Evolutionary conservation across 1,140 invertebrate species (phyloP).

Genomic region (Drosophila arizonae): DNA sequence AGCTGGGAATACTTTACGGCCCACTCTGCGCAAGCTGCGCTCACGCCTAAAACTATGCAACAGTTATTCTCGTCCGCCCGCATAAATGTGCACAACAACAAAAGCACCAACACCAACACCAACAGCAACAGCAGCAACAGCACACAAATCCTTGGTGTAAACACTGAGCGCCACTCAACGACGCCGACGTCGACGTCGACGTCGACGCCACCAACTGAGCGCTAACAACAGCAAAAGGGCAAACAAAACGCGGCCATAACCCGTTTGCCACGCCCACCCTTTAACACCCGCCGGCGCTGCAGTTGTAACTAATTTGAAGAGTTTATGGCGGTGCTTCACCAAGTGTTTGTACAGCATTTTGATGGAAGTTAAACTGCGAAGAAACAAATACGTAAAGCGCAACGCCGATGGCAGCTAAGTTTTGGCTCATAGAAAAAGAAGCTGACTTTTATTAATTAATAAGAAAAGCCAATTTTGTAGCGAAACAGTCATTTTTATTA

Average conservation of each 20-base stretch:
- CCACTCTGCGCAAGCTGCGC: neutral
- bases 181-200: neutral
- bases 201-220: slow-evolving; percentile 17
- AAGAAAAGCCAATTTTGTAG: too few relatives aligned
- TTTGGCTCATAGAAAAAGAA: too few relatives aligned
- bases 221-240: slow-evolving; percentile 9
- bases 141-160: slow-evolving; percentile 28
- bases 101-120: neutral
- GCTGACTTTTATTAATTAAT: too few relatives aligned
- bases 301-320: slow-evolving; percentile 36
- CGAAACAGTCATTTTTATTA: too few relatives aligned
- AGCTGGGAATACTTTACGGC: slow-evolving; percentile 44
- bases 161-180: slow-evolving; percentile 28
- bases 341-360: slow-evolving; percentile 26
- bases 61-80: slow-evolving; percentile 14
- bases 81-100: slow-evolving; percentile 14
- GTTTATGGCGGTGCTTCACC: slow-evolving; percentile 19
- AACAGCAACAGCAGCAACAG: neutral
- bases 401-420: neutral
- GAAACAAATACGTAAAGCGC: neutral
- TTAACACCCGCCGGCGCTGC: neutral
- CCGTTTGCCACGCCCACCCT: neutral
- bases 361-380: slow-evolving; percentile 1
- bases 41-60: slow-evolving; percentile 32
- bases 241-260: slow-evolving; percentile 6